Conservation (phyloP, 2,888 invertebrate genomes). For the Thera britannica region DNA sequence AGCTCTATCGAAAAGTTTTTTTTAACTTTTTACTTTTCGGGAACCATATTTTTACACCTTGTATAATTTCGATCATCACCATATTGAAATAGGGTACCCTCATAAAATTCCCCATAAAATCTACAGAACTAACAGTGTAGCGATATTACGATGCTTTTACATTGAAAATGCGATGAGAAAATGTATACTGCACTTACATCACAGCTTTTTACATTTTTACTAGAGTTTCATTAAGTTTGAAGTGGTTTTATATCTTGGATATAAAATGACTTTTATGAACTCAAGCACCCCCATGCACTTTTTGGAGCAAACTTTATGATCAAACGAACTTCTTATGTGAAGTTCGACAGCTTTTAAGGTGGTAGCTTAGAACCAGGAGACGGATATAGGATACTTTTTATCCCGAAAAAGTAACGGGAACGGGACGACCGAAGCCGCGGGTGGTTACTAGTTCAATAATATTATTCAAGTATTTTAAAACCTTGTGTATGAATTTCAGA, state of each 20-base stretch:
- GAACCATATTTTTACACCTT: conserved; percentile 11
- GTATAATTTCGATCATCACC: conserved; percentile 9
- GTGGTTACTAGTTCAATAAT: too few species aligned
- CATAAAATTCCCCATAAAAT: conserved; percentile 41
- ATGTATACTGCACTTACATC: conserved; percentile 27
- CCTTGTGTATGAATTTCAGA: too few species aligned
- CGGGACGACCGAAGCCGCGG: too few species aligned
- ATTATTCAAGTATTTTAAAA: too few species aligned
- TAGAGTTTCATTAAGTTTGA: conserved; percentile 23
- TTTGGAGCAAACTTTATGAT: background rate
- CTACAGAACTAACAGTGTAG: conserved; percentile 23
- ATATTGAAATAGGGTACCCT: conserved; percentile 22
- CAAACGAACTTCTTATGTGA: too few species aligned
- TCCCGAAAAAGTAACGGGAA: too few species aligned
- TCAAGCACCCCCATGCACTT: background rate
- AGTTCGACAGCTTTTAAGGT: too few species aligned
- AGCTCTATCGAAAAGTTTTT: too few species aligned
- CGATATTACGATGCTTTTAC: conserved; percentile 27
- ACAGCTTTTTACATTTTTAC: conserved; percentile 9
- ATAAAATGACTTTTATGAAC: background rate
- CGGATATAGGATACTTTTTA: too few species aligned
- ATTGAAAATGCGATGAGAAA: conserved; percentile 35
- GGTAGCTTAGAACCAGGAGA: too few species aligned
- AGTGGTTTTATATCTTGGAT: conserved; percentile 10
- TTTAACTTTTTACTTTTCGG: too few species aligned